phyloP scores from a whole-genome alignment of 2,113 vertebrate species.

The Ciconia maguari region DNA sequence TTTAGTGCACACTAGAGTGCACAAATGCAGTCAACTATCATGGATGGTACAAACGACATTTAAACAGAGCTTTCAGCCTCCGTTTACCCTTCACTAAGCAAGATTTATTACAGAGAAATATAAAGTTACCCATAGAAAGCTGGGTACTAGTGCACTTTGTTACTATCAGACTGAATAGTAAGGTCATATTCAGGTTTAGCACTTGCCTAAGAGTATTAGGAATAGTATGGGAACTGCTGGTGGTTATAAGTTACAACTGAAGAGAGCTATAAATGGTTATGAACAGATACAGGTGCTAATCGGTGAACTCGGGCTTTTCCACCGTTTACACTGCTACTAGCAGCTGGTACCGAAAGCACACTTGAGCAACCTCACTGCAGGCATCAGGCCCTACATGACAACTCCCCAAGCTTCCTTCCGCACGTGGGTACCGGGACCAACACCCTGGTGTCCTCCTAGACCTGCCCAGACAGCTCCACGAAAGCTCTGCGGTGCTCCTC shows the following conservation, averaged over 20 bases:
- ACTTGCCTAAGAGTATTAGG: too few relatives aligned
- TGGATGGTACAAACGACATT: fast-evolving
- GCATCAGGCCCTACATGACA: fast-evolving
- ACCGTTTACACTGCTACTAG: background rate
- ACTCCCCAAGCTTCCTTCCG: too few relatives aligned
- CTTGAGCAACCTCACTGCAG: too few relatives aligned
- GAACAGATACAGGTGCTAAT: fast-evolving
- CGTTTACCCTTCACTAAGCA: background rate
- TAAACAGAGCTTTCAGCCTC: background rate
- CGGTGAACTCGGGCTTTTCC: background rate
- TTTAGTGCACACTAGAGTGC: fast-evolving
- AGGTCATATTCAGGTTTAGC: background rate
- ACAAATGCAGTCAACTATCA: background rate
- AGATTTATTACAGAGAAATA: background rate
- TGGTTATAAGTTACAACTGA: fast-evolving
- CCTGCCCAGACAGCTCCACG: background rate
- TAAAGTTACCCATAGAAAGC: fast-evolving
- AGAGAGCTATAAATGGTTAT: fast-evolving
- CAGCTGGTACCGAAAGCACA: background rate
- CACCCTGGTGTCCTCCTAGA: fast-evolving
- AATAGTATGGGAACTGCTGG: fast-evolving
- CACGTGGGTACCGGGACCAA: fast-evolving
- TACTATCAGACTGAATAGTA: background rate
- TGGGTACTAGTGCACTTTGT: too few relatives aligned
- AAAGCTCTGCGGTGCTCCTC: too few relatives aligned